Evolutionary conservation across 37 sponge, comb jelly and placozoan genomes (phyloP), one percentile per base, ranked within the genome.

Genomic region (Diacarnus erythraeanus): DNA sequence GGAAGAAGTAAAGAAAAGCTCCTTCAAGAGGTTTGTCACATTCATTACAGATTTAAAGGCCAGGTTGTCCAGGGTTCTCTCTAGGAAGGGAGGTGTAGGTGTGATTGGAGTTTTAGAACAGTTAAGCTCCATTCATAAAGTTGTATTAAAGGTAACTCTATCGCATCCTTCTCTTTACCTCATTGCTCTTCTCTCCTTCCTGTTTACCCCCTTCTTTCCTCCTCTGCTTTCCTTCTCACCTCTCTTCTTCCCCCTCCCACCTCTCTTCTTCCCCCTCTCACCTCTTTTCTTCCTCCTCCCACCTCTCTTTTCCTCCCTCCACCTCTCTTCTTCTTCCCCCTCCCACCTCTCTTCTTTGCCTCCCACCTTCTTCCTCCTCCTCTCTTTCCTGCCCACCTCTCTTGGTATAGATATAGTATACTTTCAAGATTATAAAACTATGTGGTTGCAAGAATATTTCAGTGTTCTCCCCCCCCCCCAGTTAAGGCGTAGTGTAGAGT

Each of bases 21-120:
- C 77, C 59, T 21, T 84, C 37, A 75, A 64, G 37, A 84, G 77
- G 84, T 84, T n/a, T n/a, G n/a, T n/a, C n/a, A n/a, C n/a, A n/a
- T n/a, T n/a, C n/a, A n/a, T n/a, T n/a, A n/a, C n/a, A n/a, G n/a
- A n/a, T n/a, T n/a, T n/a, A n/a, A n/a, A n/a, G n/a, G n/a, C n/a
- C n/a, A n/a, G n/a, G n/a, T n/a, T n/a, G n/a, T n/a, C n/a, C n/a
- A n/a, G n/a, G n/a, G n/a, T n/a, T n/a, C n/a, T n/a, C n/a, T n/a
- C n/a, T n/a, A n/a, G n/a, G n/a, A n/a, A n/a, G n/a, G n/a, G n/a
- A n/a, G n/a, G n/a, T n/a, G n/a, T n/a, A n/a, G n/a, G n/a, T n/a
- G n/a, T n/a, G n/a, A n/a, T n/a, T n/a, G n/a, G n/a, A n/a, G n/a
- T n/a, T n/a, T n/a, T n/a, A n/a, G n/a, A n/a, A n/a, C n/a, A n/a